Evolutionary conservation across 2,113 vertebrate genomes (phyloP).

Genomic region (Psettodes erumei): DNA sequence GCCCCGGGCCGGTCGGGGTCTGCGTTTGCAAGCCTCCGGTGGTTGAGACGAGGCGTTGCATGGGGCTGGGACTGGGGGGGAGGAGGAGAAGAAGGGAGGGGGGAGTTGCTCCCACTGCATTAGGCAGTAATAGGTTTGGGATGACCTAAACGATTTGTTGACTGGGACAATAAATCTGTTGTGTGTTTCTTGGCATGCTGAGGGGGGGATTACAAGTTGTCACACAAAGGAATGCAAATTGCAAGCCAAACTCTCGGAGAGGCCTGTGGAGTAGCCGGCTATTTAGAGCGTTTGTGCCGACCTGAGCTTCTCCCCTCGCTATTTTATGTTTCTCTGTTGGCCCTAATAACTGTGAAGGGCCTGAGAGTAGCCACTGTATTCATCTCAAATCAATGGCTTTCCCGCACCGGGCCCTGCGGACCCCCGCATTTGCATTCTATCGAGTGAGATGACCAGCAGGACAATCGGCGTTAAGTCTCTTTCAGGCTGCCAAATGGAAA

Average conservation of each 20-base stretch:
- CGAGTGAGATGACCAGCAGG: slow-evolving; percentile 83
- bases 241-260: slow-evolving; percentile 84
- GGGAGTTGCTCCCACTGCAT: slow-evolving; percentile 75
- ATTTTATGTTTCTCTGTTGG: slow-evolving; percentile 86
- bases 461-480: slow-evolving; percentile 78
- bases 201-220: slow-evolving; percentile 87
- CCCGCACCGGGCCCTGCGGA: slow-evolving; percentile 78
- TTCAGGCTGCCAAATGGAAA: slow-evolving; percentile 77
- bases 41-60: slow-evolving; percentile 73
- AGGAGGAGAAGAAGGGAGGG: slow-evolving; percentile 10
- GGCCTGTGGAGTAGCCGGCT: slow-evolving; percentile 81
- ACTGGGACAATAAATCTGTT: slow-evolving; percentile 93
- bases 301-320: slow-evolving; percentile 76
- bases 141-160: slow-evolving; percentile 93
- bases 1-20: slow-evolving; percentile 42
- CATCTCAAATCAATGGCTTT: slow-evolving; percentile 86
- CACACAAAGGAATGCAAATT: slow-evolving; percentile 88
- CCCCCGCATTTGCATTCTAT: slow-evolving; percentile 83
- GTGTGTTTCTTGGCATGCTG: slow-evolving; percentile 86
- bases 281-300: slow-evolving; percentile 81
- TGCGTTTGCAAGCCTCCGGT: slow-evolving; percentile 77
- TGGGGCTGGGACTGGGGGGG: background rate
- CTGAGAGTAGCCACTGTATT: slow-evolving; percentile 87
- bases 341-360: slow-evolving; percentile 85
- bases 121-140: slow-evolving; percentile 89